Percentiles rank a stretch among this genome's conserved stretches.
Conservation (phyloP, 2,888 invertebrate genomes). For the Epiperipatus broadwayi region DNA sequence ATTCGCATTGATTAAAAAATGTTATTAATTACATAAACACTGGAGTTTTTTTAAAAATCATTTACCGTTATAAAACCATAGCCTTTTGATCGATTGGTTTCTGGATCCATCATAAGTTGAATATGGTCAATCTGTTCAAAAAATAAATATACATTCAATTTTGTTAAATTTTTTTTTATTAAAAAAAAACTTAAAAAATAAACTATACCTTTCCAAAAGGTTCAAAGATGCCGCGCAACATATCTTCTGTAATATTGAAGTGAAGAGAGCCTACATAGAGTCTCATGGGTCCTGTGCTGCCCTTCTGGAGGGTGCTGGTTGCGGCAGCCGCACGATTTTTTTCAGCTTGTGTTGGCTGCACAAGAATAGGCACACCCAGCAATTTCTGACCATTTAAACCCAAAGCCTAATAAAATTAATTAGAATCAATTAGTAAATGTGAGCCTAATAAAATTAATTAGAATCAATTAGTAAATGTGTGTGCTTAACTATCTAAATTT, state of each 20-base stretch:
- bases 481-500: no score
- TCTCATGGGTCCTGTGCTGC: conserved; percentile 80
- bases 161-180: not conserved
- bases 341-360: conserved; percentile 91
- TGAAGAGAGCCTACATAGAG: conserved; percentile 93
- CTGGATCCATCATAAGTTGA: conserved; percentile 84
- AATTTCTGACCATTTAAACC: conserved; percentile 88
- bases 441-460: no score
- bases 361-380: conserved; percentile 85
- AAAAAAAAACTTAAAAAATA: conserved; percentile 5
- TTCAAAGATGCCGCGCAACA: conserved; percentile 94
- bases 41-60: no score
- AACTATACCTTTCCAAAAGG: conserved; percentile 63
- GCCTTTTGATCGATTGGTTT: conserved; percentile 83
- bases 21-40: no score
- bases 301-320: conserved; percentile 50
- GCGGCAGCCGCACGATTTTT: conserved; percentile 37
- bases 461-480: no score
- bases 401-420: conserved; percentile 51
- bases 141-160: conserved; percentile 1
- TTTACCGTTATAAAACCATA: conserved; percentile 90
- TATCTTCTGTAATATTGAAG: conserved; percentile 96
- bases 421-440: no score
- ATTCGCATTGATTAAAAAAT: no score
- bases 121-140: conserved; percentile 54